phyloP scores from a whole-genome alignment of 2,113 vertebrate species.

The Antechinus stuartii region DNA sequence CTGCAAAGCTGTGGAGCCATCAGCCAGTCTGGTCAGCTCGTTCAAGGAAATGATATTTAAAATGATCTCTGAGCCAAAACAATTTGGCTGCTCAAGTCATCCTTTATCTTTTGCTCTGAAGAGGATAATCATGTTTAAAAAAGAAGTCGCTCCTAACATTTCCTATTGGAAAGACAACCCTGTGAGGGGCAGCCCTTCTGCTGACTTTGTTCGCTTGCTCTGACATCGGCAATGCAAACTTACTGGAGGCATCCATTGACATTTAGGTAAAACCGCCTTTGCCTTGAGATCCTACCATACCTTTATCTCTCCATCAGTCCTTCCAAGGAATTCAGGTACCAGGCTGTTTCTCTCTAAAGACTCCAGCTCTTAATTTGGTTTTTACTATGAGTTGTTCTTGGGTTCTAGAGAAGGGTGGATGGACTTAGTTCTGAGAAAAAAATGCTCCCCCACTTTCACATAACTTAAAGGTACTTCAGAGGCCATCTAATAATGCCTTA shows the following conservation, averaged over 20 bases:
- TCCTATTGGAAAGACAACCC: conserved; percentile 66
- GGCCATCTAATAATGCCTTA: not conserved
- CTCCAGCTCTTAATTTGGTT: not conserved
- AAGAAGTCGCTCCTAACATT: conserved; percentile 70
- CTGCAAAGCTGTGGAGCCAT: conserved; percentile 66
- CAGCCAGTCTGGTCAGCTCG: conserved; percentile 68
- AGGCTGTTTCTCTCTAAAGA: rapidly evolving
- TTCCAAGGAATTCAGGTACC: not conserved
- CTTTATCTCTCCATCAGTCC: not conserved
- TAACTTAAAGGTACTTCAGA: not conserved
- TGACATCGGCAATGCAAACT: not conserved
- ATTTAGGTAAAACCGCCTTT: not conserved
- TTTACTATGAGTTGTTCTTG: not conserved
- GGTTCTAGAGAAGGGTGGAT: too few species aligned
- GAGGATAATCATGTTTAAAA: conserved; percentile 78
- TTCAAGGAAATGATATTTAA: conserved; percentile 79
- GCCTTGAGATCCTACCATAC: not conserved
- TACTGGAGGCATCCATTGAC: not conserved
- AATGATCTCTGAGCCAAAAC: conserved; percentile 78
- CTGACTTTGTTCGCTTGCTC: conserved; percentile 5
- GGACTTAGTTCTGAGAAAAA: not conserved
- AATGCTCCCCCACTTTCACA: not conserved
- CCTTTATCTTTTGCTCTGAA: conserved; percentile 80
- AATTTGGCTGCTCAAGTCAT: conserved; percentile 69
- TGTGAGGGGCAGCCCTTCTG: conserved; percentile 50